Conservation (phyloP, 2,113 vertebrate species). For the Mormoops blainvillei region DNA sequence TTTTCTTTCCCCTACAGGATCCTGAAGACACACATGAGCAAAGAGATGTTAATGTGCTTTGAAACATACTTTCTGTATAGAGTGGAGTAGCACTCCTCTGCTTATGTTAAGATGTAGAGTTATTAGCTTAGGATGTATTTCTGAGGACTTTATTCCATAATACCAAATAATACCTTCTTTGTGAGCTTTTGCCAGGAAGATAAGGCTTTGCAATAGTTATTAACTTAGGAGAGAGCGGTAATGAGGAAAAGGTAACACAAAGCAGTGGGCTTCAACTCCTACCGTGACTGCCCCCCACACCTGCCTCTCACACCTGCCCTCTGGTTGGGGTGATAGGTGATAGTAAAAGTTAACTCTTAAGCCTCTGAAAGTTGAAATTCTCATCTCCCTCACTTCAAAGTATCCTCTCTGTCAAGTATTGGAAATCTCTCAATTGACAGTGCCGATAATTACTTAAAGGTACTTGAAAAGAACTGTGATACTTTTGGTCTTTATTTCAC, state of each 20-base stretch:
- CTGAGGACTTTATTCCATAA: background rate
- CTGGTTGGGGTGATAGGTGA: background rate
- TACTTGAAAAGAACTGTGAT: background rate
- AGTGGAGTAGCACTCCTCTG: background rate
- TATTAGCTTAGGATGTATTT: background rate
- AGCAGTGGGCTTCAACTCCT: background rate
- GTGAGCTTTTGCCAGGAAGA: background rate
- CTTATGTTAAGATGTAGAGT: background rate
- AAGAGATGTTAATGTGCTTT: background rate
- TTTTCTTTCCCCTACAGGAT: background rate
- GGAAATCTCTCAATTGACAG: background rate
- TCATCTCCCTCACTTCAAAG: background rate
- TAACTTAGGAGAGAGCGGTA: background rate
- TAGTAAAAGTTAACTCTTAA: background rate
- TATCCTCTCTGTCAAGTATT: background rate
- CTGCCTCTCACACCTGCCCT: background rate
- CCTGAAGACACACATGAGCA: background rate
- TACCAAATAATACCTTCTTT: background rate
- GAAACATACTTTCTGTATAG: background rate
- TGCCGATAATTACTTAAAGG: background rate
- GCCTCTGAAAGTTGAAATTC: background rate
- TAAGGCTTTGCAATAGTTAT: background rate
- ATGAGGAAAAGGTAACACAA: background rate
- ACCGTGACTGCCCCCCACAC: background rate
- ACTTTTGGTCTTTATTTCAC: background rate